Evolutionary conservation across 2,113 vertebrate genomes (phyloP), one percentile per base, ranked within the genome.

Genomic region (Egretta garzetta): DNA sequence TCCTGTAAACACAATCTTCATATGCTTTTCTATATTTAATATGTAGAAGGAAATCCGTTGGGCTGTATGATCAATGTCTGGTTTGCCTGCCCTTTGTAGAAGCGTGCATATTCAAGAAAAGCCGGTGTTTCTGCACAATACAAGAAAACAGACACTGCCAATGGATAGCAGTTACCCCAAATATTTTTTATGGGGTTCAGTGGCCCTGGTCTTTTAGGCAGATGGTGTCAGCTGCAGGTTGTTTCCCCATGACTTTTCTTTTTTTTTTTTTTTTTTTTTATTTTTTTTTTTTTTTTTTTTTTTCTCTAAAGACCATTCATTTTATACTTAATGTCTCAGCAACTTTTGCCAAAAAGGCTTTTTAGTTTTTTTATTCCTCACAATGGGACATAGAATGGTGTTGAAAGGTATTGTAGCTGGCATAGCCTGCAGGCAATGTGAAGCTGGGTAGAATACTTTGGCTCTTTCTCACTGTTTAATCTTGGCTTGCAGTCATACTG

Each of bases 341-440:
- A 8, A 28, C 55, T 91, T 97, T 74, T 85, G 70, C 80, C 66
- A 93, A 90, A 80, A 53, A 62, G 15, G 4, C 9, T 81, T 82
- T 92, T 93, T 47, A 49, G 33, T 45, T 93, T 96, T 96, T 96
- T 84, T 80, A 35, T 84, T 73, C 30, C 43, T 91, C 37, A 88
- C 88, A 93, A 82, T 76, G 41, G 77, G 77, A 59, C 70, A 87
- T 15, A 83, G 27, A 80, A 71, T 64, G 33, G 74, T 82, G 95
- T 95, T 96, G 96, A 97, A 94, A 97, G 90, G 83, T 87, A 68
- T 70, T 89, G 90, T 97, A 58, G 16, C 86, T 95, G 81, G 94
- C 68, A 55, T 58, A 86, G 86, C 88, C 90, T 84, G 23, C 50
- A 89, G 96, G 92, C 88, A 56, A 53, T 49, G 16, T 82, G 86